Evolutionary conservation across 2,113 vertebrate genomes (phyloP), one percentile per base, ranked within the genome.

Genomic region (Microcebus ravelobensis): DNA sequence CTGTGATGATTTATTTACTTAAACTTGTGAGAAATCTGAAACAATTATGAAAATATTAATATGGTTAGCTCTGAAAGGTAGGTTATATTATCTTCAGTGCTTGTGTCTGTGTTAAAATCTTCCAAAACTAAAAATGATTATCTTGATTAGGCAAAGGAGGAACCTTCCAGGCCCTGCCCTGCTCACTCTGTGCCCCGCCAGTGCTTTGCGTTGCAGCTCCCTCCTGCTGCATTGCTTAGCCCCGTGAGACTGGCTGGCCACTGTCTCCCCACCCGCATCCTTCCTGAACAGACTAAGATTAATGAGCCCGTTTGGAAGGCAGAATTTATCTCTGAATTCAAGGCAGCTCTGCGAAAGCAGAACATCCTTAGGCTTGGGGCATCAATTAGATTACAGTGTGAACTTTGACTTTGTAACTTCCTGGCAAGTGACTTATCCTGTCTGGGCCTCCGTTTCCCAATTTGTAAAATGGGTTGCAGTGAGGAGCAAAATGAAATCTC

Each of bases 401-500:
- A 81, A 77, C 45, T 87, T 73, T 55, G 79, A 79, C 55, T 88
- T 36, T 59, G 39, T 67, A 39, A 29, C 31, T 67, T 87, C 34
- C 71, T 82, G 39, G 10, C 1, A 6, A 36, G n/a, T 39, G 82
- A 73, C 21, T 71, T 73, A 61, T 34, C 12, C 29, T 91, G 52
- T 36, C 23, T 94, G 67, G 34, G 34, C 63, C 65, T 71, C 9
- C 6, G 36, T 96, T 87, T 87, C 39, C 21, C 11, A 9, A n/a
- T 45, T 10, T 68, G 36, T 85, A 15, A 94, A 57, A 71, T 63
- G 34, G 50, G 71, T 88, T 81, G 65, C 45, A 8, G 18, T 52
- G 68, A 81, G 82, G 90, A 96, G 36, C 34, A 52, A n/a, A 83
- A 52, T n/a, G 29, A 89, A 90, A 42, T 83, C 71, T 45, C 12